phyloP scores from a whole-genome alignment of 2,888 invertebrate species.

The Ormyrus labotus region DNA sequence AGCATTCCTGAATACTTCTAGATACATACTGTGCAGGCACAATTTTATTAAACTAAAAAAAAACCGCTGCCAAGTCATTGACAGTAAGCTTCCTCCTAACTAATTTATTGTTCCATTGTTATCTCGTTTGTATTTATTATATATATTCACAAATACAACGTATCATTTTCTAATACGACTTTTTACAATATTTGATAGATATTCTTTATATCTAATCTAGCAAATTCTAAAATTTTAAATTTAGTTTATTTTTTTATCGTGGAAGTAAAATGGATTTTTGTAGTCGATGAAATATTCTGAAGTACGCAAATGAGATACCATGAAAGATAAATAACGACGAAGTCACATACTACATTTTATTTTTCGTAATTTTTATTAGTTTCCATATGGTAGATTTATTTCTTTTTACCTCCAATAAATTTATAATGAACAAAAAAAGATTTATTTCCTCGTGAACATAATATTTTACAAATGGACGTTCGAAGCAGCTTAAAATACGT shows the following conservation, averaged over 20 bases:
- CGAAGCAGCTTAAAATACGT: slow-evolving; percentile 48
- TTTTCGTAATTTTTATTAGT: slow-evolving; percentile 4
- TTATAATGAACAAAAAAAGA: slow-evolving; percentile 3
- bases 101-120: no score
- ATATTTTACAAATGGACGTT: slow-evolving; percentile 48
- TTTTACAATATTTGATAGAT: slow-evolving; percentile 8
- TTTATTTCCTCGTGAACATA: neutral
- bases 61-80: no score
- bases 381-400: slow-evolving; percentile 9
- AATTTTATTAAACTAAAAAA: no score
- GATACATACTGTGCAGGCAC: no score
- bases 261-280: slow-evolving; percentile 31
- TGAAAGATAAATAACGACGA: slow-evolving; percentile 29
- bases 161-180: no score
- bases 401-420: neutral
- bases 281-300: slow-evolving; percentile 9
- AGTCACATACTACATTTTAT: slow-evolving; percentile 18
- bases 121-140: no score
- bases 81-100: no score
- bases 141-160: neutral
- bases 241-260: neutral
- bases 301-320: slow-evolving; percentile 25
- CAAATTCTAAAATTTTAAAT: neutral
- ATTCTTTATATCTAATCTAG: neutral
- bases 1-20: no score